Conservation (phyloP, 2,113 vertebrate species). For the Odobenus rosmarus region DNA sequence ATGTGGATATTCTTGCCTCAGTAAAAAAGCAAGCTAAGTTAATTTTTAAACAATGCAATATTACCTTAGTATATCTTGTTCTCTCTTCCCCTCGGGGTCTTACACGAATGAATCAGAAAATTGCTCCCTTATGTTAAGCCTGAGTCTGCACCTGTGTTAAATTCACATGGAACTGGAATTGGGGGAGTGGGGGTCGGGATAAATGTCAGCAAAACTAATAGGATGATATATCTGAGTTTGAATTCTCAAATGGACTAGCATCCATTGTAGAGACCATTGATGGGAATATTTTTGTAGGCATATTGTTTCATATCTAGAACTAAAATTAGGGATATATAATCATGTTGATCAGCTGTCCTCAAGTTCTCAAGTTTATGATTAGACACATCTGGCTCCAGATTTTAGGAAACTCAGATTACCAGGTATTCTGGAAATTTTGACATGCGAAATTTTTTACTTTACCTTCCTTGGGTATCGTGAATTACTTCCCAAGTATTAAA, state of each 20-base stretch:
- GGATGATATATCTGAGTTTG: slow-evolving; percentile 77
- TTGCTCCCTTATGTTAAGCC: slow-evolving; percentile 87
- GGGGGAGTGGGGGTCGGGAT: slow-evolving; percentile 78
- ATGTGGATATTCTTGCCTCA: slow-evolving; percentile 56
- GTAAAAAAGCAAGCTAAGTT: slow-evolving; percentile 82
- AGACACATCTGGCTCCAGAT: slow-evolving; percentile 55
- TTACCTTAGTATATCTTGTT: slow-evolving; percentile 86
- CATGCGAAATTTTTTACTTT: slow-evolving; percentile 22
- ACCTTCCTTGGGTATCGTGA: slow-evolving; percentile 1
- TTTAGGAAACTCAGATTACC: slow-evolving; percentile 37
- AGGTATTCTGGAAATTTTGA: slow-evolving; percentile 42
- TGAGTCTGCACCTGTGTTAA: slow-evolving; percentile 87
- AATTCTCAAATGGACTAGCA: slow-evolving; percentile 67
- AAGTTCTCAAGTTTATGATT: slow-evolving; percentile 43
- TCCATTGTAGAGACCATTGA: slow-evolving; percentile 13
- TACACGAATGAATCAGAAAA: slow-evolving; percentile 89
- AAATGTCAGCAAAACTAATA: slow-evolving; percentile 80
- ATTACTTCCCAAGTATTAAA: slow-evolving; percentile 43
- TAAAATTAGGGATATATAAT: slow-evolving; percentile 61
- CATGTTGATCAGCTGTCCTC: slow-evolving; percentile 46
- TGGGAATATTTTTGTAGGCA: slow-evolving; percentile 25
- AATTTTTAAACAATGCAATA: slow-evolving; percentile 85
- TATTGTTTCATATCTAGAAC: slow-evolving; percentile 54
- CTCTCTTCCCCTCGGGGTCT: slow-evolving; percentile 86
- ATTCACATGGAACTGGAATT: slow-evolving; percentile 82